phyloP scores from a whole-genome alignment of 1,140 invertebrate species.

The Solenopsis invicta region DNA sequence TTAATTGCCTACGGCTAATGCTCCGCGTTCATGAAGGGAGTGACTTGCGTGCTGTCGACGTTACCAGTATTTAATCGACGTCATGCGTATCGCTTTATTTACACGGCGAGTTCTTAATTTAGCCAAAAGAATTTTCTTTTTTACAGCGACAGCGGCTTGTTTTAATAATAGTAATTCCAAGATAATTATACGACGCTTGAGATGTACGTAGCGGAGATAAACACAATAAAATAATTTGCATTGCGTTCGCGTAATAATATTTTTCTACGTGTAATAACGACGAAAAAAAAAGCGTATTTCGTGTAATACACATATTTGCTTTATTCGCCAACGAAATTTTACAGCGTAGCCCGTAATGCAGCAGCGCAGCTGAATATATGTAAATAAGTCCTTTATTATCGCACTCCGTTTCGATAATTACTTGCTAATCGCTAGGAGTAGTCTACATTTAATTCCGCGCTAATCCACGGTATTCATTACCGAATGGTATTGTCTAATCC shows the following conservation, averaged over 20 bases:
- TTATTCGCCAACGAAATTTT: constrained; percentile 11
- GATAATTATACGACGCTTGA: constrained; percentile 1
- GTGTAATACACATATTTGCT: neutral
- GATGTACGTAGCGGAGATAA: neutral
- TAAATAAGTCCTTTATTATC: constrained; percentile 42
- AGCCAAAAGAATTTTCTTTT: constrained; percentile 19
- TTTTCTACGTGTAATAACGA: neutral
- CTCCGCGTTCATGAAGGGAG: constrained; percentile 65
- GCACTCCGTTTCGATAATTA: constrained; percentile 41
- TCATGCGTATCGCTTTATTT: constrained; percentile 58
- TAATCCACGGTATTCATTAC: constrained; percentile 61
- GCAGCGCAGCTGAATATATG: neutral
- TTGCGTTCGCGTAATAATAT: neutral
- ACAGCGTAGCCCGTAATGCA: neutral
- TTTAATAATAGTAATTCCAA: constrained; percentile 44
- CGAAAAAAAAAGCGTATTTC: neutral
- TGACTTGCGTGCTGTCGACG: constrained; percentile 73
- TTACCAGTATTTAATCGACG: constrained; percentile 44
- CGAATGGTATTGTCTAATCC: constrained; percentile 61
- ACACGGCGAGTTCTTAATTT: constrained; percentile 54
- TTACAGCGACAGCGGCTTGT: neutral
- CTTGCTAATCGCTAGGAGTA: constrained; percentile 39
- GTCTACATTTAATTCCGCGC: constrained; percentile 47
- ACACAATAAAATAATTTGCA: neutral
- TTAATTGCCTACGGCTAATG: constrained; percentile 72